These are phyloP conservation scores for Gobio gobio DNA, from an alignment of 2,113 vertebrate genomes.

Conservation along the genomic window DNA sequence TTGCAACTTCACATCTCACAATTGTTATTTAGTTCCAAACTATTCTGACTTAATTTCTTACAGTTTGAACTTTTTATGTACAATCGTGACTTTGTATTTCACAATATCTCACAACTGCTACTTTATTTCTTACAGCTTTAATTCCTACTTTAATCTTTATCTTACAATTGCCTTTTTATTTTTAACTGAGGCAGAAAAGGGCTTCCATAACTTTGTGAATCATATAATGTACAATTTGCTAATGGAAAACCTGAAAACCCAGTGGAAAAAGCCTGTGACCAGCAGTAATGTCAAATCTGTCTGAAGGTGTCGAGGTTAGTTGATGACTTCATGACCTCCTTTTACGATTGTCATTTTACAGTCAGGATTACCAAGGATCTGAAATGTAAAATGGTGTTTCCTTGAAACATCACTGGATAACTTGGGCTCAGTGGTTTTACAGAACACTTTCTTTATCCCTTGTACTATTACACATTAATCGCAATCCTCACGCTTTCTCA, in stretches of 20 bases:
- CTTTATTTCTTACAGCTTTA: background rate
- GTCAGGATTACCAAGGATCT: conserved; percentile 27
- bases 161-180: background rate
- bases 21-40: background rate
- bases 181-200: background rate
- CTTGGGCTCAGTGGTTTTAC: conserved; percentile 10
- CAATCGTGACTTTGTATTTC: background rate
- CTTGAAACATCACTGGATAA: conserved; percentile 45
- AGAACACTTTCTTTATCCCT: background rate
- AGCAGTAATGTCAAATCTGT: background rate
- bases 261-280: conserved; percentile 22
- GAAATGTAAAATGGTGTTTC: conserved; percentile 20
- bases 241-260: background rate
- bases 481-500: background rate
- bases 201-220: background rate
- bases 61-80: background rate
- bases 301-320: background rate
- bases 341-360: background rate
- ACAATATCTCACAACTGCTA: background rate
- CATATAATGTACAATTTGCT: background rate
- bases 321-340: conserved; percentile 13
- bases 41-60: background rate
- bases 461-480: conserved; percentile 40
- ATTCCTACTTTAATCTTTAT: background rate
- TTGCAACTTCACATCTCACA: background rate